Evolutionary conservation across 1,140 invertebrate genomes (phyloP).

Genomic region (Solen grandis): DNA sequence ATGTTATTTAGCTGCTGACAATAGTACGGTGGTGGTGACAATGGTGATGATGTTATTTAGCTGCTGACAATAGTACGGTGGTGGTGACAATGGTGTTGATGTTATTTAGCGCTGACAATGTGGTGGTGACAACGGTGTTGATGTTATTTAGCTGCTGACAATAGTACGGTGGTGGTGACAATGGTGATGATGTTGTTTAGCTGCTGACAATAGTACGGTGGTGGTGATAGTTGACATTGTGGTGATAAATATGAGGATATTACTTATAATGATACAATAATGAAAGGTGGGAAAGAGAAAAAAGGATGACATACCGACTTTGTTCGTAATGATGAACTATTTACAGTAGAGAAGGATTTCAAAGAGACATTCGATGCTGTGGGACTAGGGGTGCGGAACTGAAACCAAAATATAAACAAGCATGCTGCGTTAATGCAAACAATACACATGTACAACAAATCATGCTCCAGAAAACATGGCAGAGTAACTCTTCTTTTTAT

Average conservation of each 20-base stretch:
- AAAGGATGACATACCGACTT: constrained; percentile 45
- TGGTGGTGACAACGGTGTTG: neutral
- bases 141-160: no score
- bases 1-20: no score
- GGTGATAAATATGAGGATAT: neutral
- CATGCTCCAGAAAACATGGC: no score
- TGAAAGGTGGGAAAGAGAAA: neutral
- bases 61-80: neutral
- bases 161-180: neutral
- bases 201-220: no score
- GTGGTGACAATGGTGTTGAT: neutral
- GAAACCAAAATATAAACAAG: constrained; percentile 48
- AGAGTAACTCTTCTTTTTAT: no score
- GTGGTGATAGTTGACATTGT: neutral
- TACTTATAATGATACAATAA: neutral
- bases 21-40: neutral
- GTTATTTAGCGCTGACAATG: no score
- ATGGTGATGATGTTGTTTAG: neutral
- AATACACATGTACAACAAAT: no score
- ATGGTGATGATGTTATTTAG: neutral
- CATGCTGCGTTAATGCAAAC: constrained; percentile 38
- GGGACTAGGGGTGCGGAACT: constrained; percentile 49
- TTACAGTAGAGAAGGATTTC: constrained; percentile 54
- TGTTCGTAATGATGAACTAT: constrained; percentile 56
- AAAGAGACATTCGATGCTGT: constrained; percentile 51